Evolutionary conservation across 64 coral and sea anemone genomes (phyloP), one percentile per base, ranked within the genome.

Genomic region (Montipora sp.): DNA sequence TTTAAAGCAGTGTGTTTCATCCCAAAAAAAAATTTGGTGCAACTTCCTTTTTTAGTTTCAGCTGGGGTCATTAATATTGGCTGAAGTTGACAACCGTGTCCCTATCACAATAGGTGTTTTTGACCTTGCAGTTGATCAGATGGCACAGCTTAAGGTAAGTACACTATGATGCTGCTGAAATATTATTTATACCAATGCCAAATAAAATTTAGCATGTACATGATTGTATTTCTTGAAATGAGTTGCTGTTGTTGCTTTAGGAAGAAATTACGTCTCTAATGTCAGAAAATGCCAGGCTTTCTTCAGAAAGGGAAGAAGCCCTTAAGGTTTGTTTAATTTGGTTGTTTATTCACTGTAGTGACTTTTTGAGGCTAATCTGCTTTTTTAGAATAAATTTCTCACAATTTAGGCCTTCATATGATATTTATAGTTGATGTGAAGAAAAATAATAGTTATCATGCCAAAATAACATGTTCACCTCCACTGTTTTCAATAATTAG

Each of bases 261-360:
- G 51, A 74, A 57, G 87, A 96, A 5, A 93, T 96, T 49, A 90
- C 91, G 22, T 66, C 78, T 16, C 66, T 96, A 43, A 90, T 71
- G 53, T 96, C 95, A 58, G 92, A 97, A 57, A 97, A 97, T 92
- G 53, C 18, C 24, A 97, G 95, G 49, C 89, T 97, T 74, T 94
- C 92, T 83, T 93, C 80, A 2, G 95, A 97, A 70, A 97, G 95
- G 53, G 73, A 87, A 79, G 87, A 63, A 84, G 78, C 95, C 67
- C 67, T 94, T 16, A 92, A 92, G 79, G 95, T 96, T 82, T 20
- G 27, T 63, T 89, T 55, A 75, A 75, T 76, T n/a, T 51, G 75
- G 44, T 63, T 11, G 36, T 43, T 18, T 43, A 18, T 79, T 20
- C 22, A 79, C 36, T 3, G 16, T 36, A 36, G 36, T 36, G 36